Conservation (phyloP, 2,113 vertebrate genomes). For the Poeciliopsis turrubarensis region DNA sequence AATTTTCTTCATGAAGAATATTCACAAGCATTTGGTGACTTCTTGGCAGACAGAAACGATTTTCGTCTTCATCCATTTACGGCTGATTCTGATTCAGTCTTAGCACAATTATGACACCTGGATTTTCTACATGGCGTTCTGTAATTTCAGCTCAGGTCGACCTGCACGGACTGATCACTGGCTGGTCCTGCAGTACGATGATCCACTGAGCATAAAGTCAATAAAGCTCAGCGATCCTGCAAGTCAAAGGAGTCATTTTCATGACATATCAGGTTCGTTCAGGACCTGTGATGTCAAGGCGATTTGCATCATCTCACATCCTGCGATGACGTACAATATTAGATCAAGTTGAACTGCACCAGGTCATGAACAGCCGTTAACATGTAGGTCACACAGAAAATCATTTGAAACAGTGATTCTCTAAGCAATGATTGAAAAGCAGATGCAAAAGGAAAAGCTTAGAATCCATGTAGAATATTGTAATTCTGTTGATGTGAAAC, state of each 20-base stretch:
- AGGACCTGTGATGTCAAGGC: neutral
- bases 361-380: neutral
- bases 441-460: no score
- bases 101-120: neutral
- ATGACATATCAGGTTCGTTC: neutral
- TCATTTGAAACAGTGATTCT: neutral
- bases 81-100: neutral
- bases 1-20: neutral
- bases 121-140: neutral
- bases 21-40: neutral
- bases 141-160: no score
- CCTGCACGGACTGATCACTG: neutral
- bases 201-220: neutral
- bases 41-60: neutral
- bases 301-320: neutral
- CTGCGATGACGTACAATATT: neutral
- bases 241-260: neutral
- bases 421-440: no score
- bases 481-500: no score
- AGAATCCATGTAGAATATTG: no score
- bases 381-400: neutral
- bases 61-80: neutral
- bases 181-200: neutral
- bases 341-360: neutral
- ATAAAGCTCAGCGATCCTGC: neutral